Conservation (phyloP, 2,888 invertebrate species). For the Cantharis nigra region DNA sequence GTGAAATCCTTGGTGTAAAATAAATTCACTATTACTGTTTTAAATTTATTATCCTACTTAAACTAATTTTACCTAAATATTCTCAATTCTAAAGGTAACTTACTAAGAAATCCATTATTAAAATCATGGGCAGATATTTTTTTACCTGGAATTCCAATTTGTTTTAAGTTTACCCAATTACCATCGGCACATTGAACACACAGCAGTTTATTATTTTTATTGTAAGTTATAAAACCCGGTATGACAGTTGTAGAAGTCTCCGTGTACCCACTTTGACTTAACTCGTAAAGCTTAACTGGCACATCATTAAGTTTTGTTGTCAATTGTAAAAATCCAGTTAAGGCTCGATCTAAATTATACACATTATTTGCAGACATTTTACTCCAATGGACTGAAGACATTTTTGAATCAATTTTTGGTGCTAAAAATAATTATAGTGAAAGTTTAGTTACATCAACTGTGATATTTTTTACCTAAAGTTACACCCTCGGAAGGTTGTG, state of each 20-base stretch:
- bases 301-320: constrained; percentile 65
- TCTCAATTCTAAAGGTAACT: constrained; percentile 52
- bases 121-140: constrained; percentile 80
- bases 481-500: constrained; percentile 65
- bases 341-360: constrained; percentile 73
- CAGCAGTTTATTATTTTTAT: constrained; percentile 62
- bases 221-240: constrained; percentile 67
- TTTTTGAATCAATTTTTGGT: constrained; percentile 68
- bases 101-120: constrained; percentile 82
- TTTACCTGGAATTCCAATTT: constrained; percentile 69
- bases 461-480: constrained; percentile 68
- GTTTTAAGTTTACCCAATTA: constrained; percentile 67
- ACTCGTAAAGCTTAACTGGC: constrained; percentile 66
- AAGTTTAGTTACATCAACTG: constrained; percentile 1
- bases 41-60: neutral
- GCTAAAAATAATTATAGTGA: constrained; percentile 61
- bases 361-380: constrained; percentile 66
- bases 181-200: constrained; percentile 70
- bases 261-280: constrained; percentile 34
- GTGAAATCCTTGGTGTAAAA: neutral
- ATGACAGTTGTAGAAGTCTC: constrained; percentile 24
- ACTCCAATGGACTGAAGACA: constrained; percentile 70
- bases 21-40: neutral
- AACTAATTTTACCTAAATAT: constrained; percentile 49
- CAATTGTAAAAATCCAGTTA: constrained; percentile 67